These are phyloP conservation scores for Hydrolagus colliei DNA, from an alignment of 2,797 vertebrate species.

Conservation along the genomic window DNA sequence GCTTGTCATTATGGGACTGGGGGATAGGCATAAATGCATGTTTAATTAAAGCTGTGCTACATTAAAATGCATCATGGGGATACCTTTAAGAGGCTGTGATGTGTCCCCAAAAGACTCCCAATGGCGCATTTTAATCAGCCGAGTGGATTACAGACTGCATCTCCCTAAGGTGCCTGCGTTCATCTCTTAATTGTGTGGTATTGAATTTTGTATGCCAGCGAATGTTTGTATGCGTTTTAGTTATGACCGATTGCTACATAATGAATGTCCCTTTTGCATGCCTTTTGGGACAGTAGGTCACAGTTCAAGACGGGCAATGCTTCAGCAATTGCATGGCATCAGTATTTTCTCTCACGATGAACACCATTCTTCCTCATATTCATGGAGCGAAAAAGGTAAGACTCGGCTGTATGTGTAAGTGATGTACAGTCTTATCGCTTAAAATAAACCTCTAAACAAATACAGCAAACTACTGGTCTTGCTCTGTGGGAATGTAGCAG, in stretches of 20 bases:
- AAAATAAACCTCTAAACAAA: background rate
- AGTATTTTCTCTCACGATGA: constrained; percentile 77
- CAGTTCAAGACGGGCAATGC: constrained; percentile 76
- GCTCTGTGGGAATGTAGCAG: too few species aligned
- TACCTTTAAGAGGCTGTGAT: background rate
- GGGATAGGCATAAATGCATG: background rate
- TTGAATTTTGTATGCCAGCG: constrained; percentile 11
- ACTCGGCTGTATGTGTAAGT: constrained; percentile 34
- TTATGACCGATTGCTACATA: constrained; percentile 17
- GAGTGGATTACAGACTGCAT: background rate
- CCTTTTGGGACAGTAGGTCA: constrained; percentile 57
- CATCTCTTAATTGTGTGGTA: background rate
- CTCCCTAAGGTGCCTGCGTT: background rate
- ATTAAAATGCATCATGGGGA: background rate
- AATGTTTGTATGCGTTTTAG: background rate
- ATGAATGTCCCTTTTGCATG: constrained; percentile 42
- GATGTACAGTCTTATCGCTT: background rate
- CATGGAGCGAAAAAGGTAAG: constrained; percentile 74
- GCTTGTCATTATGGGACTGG: background rate
- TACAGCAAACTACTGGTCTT: background rate
- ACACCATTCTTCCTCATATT: constrained; percentile 59
- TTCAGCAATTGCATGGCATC: constrained; percentile 79
- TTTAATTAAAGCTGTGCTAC: background rate
- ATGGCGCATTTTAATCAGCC: constrained; percentile 17
- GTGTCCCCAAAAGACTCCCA: background rate